Conservation (phyloP, 1,140 invertebrate species). For the Cherax destructor region DNA sequence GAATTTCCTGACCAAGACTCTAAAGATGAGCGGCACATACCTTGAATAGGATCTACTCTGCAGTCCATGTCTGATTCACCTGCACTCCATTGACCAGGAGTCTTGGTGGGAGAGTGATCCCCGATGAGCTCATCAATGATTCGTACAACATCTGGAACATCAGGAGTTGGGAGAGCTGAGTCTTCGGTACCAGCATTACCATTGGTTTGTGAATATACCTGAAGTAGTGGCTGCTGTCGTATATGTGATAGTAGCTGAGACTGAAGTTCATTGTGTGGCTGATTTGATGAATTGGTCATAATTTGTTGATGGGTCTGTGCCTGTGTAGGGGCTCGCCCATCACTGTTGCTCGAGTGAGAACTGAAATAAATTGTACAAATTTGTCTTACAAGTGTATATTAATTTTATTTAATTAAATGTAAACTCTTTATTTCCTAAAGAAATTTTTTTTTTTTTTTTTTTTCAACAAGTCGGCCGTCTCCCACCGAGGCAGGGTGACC, state of each 20-base stretch:
- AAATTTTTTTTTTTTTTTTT: too few species aligned
- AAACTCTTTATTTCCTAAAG: too few species aligned
- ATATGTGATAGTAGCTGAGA: neutral
- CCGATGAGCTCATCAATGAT: slow-evolving; percentile 52
- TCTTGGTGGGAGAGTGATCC: slow-evolving; percentile 47
- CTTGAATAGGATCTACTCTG: slow-evolving; percentile 39
- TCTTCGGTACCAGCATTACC: slow-evolving; percentile 30
- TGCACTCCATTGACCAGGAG: slow-evolving; percentile 15
- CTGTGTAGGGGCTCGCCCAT: slow-evolving; percentile 5
- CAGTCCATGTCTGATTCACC: slow-evolving; percentile 1
- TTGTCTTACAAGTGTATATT: too few species aligned
- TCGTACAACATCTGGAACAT: slow-evolving; percentile 58
- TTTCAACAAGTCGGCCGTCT: too few species aligned
- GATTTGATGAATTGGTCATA: neutral
- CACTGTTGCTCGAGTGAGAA: slow-evolving; percentile 44
- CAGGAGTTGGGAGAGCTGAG: slow-evolving; percentile 14
- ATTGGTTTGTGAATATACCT: slow-evolving; percentile 18
- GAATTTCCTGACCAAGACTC: slow-evolving; percentile 44
- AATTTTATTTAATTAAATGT: too few species aligned
- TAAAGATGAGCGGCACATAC: slow-evolving; percentile 30
- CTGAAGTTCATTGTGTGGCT: slow-evolving; percentile 1
- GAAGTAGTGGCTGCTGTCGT: neutral
- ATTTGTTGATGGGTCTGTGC: neutral
- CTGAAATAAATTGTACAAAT: slow-evolving; percentile 20
- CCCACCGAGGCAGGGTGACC: too few species aligned